These are phyloP conservation scores for Leptatherina wallacei DNA, from an alignment of 2,797 vertebrate genomes.

Conservation along the genomic window DNA sequence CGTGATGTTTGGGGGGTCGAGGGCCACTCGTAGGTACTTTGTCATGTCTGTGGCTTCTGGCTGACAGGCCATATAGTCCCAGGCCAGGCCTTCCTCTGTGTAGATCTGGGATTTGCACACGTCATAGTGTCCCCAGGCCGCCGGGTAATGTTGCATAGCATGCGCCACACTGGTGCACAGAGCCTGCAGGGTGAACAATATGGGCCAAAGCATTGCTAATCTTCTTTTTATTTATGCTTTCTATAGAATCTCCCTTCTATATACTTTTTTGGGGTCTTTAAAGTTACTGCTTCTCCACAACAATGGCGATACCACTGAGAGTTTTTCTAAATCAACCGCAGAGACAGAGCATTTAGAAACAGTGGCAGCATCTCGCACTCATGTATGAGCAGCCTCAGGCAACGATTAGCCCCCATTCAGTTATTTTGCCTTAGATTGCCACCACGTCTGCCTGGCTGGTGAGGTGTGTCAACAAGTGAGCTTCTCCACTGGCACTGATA, in stretches of 20 bases:
- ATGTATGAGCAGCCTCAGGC: slow-evolving; percentile 49
- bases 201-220: slow-evolving; percentile 91
- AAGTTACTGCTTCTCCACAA: slow-evolving; percentile 26
- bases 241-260: slow-evolving; percentile 16
- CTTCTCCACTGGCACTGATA: slow-evolving; percentile 35
- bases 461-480: slow-evolving; percentile 54
- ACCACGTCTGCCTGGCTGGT: slow-evolving; percentile 53
- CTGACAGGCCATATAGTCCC: slow-evolving; percentile 99
- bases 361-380: slow-evolving; percentile 77
- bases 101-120: slow-evolving; percentile 98
- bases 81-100: slow-evolving; percentile 95
- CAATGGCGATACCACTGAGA: slow-evolving; percentile 7
- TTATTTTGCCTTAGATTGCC: slow-evolving; percentile 46
- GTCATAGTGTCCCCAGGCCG: slow-evolving; percentile 97
- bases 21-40: slow-evolving; percentile 92
- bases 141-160: slow-evolving; percentile 91
- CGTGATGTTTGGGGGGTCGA: slow-evolving; percentile 96
- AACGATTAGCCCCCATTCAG: slow-evolving; percentile 54
- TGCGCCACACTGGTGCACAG: slow-evolving; percentile 89
- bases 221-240: slow-evolving; percentile 64
- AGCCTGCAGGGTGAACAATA: slow-evolving; percentile 90
- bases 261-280: slow-evolving; percentile 12
- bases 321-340: slow-evolving; percentile 52
- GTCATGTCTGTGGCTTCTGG: slow-evolving; percentile 98
- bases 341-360: slow-evolving; percentile 75